A percentile compares a stretch with the other conserved stretches of the same genome.
Conservation (phyloP, 2,888 invertebrate genomes). For the Apomyelois bistriatella region DNA sequence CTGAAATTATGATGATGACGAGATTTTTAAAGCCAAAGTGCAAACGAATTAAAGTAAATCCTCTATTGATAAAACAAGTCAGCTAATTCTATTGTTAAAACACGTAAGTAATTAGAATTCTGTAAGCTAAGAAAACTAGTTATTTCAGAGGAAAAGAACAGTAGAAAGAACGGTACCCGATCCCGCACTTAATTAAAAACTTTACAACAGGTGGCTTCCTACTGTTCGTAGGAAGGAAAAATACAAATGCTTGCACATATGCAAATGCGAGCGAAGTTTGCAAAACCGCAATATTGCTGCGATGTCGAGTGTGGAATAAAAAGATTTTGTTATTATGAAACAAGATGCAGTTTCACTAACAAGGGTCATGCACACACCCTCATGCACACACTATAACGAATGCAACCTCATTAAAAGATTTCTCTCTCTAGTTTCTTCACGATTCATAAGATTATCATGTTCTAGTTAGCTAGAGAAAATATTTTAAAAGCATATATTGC, state of each 20-base stretch:
- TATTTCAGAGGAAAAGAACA: constrained; percentile 37
- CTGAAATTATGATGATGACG: no score
- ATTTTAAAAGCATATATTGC: no score
- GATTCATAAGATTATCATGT: neutral
- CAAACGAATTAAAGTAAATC: no score
- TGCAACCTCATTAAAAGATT: neutral
- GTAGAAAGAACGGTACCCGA: constrained; percentile 40
- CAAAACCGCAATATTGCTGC: constrained; percentile 10
- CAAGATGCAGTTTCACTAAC: neutral
- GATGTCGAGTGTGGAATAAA: neutral
- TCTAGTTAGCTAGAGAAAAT: no score
- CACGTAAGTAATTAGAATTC: constrained; percentile 21
- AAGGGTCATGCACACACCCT: neutral
- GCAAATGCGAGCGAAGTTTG: constrained; percentile 19
- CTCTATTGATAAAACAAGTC: no score
- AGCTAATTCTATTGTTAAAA: neutral
- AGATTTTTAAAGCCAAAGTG: no score
- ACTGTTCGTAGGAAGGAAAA: constrained; percentile 33
- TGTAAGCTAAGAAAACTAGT: constrained; percentile 39
- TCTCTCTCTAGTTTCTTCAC: no score
- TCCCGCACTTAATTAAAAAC: constrained; percentile 68
- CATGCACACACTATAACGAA: neutral
- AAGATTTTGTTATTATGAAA: constrained; percentile 3
- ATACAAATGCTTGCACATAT: constrained; percentile 29
- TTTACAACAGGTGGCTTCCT: constrained; percentile 68